Base-by-base conservation (phyloP, 1,140 invertebrate species). In the Tetranychus cinnabarinus region DNA sequence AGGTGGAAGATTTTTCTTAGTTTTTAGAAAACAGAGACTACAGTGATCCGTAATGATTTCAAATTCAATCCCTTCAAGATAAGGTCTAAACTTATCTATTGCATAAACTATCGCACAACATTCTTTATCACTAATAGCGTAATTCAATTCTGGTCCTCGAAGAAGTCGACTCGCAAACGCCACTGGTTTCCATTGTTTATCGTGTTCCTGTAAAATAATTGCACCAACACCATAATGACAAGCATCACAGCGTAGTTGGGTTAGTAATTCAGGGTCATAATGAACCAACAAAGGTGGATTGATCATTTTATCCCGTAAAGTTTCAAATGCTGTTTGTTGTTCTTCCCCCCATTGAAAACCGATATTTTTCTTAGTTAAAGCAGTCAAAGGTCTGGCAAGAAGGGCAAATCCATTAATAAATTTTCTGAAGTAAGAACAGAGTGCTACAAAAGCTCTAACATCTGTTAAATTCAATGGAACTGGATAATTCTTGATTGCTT, bases 391-490 rank as follows among this genome's bases (percentile, higher is more conserved):
- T 31, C 62, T 59, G 37, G 71, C 65, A 34, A 71, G 56, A 15
- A 62, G 55, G 3, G 72, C 69, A 36, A 71, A 69, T 56, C 70
- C 56, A 35, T 42, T 33, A 68, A 65, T 60, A 37, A 65, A 65
- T 54, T 39, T 54, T 48, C 65, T 56, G 52, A 62, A 66, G 33
- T 58, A 66, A 33, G 35, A 37, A 13, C 45, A 58, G 5, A 63
- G 37, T 3, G 62, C 65, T n/a, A 66, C 36, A 37, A 64, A 66
- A 12, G 50, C 8, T 56, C 57, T 1, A 33, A 66, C 34, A 12
- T 66, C 46, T 15, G 39, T 31, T 55, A 45, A 13, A 54, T 61
- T 61, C 34, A 52, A 54, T 13, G 65, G 65, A 13, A 1, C 33
- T 3, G 62, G 62, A 58, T 61, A 63, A 13, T 61, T 58, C n/a